Conservation (phyloP, 2,113 vertebrate genomes). For the Micronycteris hirsuta region DNA sequence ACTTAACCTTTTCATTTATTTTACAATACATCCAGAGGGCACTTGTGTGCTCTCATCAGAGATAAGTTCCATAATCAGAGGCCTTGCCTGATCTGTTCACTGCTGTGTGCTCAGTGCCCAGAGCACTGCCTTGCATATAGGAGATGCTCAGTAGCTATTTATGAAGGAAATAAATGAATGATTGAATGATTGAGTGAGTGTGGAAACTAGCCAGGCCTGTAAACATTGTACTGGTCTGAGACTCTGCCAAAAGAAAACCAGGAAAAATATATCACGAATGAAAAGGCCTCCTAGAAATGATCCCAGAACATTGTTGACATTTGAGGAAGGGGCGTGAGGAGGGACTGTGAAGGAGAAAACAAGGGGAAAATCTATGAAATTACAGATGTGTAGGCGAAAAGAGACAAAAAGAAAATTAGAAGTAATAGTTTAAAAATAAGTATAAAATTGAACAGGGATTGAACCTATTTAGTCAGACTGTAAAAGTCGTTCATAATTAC, state of each 20-base stretch:
- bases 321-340: not conserved
- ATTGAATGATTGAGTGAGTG: not conserved
- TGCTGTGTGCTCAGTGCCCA: not conserved
- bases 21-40: not conserved
- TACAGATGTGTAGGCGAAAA: not conserved
- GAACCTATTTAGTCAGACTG: conserved; percentile 63
- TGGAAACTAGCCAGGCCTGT: not conserved
- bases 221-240: not conserved
- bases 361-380: not conserved
- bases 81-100: not conserved
- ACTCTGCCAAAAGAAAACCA: not conserved
- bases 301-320: not conserved
- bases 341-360: not conserved
- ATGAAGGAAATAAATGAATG: not conserved
- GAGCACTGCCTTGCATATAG: not conserved
- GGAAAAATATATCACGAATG: not conserved
- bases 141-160: not conserved
- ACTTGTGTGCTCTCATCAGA: not conserved
- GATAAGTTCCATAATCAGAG: not conserved
- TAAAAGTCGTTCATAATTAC: conserved; percentile 72
- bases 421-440: conserved; percentile 66
- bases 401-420: conserved; percentile 4
- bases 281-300: not conserved
- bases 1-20: not conserved
- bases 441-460: conserved; percentile 35